Percentiles rank a stretch among this genome's conserved stretches.
phyloP scores from a whole-genome alignment of 2,113 vertebrate species.

The Odontophorus gujanensis region DNA sequence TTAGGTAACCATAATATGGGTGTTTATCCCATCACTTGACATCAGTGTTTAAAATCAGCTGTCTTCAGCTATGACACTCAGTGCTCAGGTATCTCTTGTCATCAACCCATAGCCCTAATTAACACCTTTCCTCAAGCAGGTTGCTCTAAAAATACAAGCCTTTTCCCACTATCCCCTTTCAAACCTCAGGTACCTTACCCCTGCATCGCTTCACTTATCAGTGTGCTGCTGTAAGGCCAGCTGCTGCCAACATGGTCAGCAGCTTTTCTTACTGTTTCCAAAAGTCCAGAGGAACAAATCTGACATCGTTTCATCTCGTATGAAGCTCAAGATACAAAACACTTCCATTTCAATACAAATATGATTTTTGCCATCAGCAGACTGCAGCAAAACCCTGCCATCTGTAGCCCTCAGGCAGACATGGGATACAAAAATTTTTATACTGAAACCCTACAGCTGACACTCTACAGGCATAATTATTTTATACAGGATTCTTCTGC shows the following conservation, averaged over 20 bases:
- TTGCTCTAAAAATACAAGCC: neutral
- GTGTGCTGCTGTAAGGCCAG: neutral
- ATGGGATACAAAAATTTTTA: neutral
- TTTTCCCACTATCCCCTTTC: neutral
- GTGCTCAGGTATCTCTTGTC: neutral
- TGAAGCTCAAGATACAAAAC: neutral
- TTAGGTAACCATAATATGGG: neutral
- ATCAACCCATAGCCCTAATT: neutral
- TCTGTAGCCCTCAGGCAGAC: neutral
- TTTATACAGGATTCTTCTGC: neutral
- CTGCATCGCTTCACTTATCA: neutral
- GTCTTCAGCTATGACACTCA: neutral
- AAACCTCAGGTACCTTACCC: neutral
- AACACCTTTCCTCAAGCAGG: neutral
- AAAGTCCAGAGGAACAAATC: accelerated
- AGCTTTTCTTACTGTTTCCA: neutral
- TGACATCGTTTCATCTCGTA: neutral
- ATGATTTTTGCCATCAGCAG: neutral
- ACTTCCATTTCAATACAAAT: neutral
- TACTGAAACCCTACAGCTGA: neutral
- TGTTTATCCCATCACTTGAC: neutral
- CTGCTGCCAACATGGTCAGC: neutral
- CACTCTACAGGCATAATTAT: neutral
- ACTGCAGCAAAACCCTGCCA: neutral
- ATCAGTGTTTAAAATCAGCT: neutral